Evolutionary conservation across 2,888 invertebrate species (phyloP).

Genomic region (Tethea ocularis): DNA sequence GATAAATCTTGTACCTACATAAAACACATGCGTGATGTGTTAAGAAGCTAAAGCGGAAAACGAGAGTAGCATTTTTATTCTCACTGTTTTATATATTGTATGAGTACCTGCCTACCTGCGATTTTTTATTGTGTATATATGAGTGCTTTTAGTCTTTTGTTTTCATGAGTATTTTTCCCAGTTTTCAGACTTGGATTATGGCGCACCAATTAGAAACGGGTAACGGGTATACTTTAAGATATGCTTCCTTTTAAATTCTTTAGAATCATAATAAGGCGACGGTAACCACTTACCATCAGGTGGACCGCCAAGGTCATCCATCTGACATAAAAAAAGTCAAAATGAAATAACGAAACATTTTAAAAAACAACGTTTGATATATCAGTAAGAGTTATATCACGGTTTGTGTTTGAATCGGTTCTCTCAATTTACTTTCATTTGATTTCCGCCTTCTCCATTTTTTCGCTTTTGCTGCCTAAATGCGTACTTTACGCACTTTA

Average conservation of each 20-base stretch:
- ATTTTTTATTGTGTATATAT: too few species aligned
- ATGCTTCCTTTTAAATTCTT: too few species aligned
- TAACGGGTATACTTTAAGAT: too few species aligned
- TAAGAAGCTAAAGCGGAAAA: slow-evolving; percentile 6
- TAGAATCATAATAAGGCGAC: too few species aligned
- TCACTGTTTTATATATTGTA: slow-evolving; percentile 8
- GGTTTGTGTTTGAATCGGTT: background rate
- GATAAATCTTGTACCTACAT: slow-evolving; percentile 10
- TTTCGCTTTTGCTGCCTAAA: slow-evolving; percentile 2
- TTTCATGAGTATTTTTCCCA: background rate
- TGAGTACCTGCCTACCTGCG: background rate
- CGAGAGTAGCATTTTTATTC: slow-evolving; percentile 6
- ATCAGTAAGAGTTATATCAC: background rate
- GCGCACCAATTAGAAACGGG: too few species aligned
- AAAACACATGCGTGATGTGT: slow-evolving; percentile 10
- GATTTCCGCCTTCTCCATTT: slow-evolving; percentile 7
- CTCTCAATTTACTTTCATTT: slow-evolving; percentile 6
- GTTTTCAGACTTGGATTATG: too few species aligned
- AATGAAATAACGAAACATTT: background rate
- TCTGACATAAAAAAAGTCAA: too few species aligned
- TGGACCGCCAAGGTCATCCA: too few species aligned
- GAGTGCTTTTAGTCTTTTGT: background rate
- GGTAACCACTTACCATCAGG: too few species aligned
- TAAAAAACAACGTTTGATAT: background rate
- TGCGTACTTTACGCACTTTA: slow-evolving; percentile 8